Evolutionary conservation across 2,797 vertebrate genomes (phyloP).

Genomic region (Vireo griseus): DNA sequence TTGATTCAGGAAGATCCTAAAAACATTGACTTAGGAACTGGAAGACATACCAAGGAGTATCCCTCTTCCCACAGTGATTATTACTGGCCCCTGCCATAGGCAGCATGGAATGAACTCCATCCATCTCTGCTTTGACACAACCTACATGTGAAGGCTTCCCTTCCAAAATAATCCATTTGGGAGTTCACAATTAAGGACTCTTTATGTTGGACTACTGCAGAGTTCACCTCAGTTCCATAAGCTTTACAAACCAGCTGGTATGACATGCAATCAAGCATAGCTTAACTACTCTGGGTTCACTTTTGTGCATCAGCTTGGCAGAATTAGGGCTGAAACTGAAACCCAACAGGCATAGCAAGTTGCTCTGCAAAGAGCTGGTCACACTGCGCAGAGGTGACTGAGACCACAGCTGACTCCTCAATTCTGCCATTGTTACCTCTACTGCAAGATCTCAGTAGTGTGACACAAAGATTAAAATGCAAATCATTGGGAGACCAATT

Average conservation of each 20-base stretch:
- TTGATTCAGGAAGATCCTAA: not conserved
- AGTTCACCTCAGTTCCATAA: not conserved
- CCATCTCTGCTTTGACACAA: not conserved
- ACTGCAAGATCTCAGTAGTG: rapidly evolving
- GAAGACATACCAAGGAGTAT: not conserved
- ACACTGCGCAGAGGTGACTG: not conserved
- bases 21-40: not conserved
- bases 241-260: not conserved
- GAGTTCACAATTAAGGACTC: not conserved
- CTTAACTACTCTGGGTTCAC: not conserved
- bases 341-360: not conserved
- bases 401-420: not conserved
- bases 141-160: not conserved
- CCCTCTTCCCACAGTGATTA: not conserved
- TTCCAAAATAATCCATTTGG: not conserved
- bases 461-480: not conserved
- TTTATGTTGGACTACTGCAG: not conserved
- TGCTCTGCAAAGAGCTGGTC: not conserved
- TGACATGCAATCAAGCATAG: rapidly evolving
- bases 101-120: not conserved
- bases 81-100: not conserved
- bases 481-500: not conserved
- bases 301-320: not conserved
- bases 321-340: not conserved
- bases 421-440: not conserved